Percentiles rank a stretch among this genome's conserved stretches.
Evolutionary conservation across 2,113 vertebrate species (phyloP).

Genomic region (Melanotaenia duboulayi): DNA sequence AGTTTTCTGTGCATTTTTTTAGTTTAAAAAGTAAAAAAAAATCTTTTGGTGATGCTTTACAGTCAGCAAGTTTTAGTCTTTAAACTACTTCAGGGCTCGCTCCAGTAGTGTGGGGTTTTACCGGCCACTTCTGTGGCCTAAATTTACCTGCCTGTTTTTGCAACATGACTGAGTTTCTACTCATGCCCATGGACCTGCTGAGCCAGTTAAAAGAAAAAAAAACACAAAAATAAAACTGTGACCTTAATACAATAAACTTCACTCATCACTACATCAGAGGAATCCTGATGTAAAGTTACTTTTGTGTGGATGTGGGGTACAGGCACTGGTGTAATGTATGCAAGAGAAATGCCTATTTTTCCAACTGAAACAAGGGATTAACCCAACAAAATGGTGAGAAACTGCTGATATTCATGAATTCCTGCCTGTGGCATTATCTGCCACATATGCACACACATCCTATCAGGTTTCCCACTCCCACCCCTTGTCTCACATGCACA

Average conservation of each 20-base stretch:
- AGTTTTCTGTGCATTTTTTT: background rate
- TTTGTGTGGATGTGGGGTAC: constrained; percentile 49
- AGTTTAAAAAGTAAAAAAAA: background rate
- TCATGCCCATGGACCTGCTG: constrained; percentile 40
- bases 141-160: constrained; percentile 18
- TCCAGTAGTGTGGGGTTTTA: background rate
- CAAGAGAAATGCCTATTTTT: constrained; percentile 61
- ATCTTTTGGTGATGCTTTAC: accelerated
- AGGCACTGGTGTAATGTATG: constrained; percentile 54
- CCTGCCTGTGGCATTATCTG: constrained; percentile 72
- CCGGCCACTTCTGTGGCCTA: background rate
- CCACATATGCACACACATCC: constrained; percentile 28
- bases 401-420: constrained; percentile 78
- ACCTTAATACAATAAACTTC: constrained; percentile 49
- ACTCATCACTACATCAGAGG: constrained; percentile 49
- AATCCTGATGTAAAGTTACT: constrained; percentile 36
- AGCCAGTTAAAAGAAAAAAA: constrained; percentile 33
- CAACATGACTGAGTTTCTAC: constrained; percentile 23
- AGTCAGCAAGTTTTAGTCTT: constrained; percentile 14
- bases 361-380: constrained; percentile 75
- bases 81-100: background rate
- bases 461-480: constrained; percentile 24
- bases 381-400: constrained; percentile 74
- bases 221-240: constrained; percentile 8
- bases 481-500: constrained; percentile 1